phyloP scores from a whole-genome alignment of 1,140 invertebrate species.

The Cotesia vestalis region DNA sequence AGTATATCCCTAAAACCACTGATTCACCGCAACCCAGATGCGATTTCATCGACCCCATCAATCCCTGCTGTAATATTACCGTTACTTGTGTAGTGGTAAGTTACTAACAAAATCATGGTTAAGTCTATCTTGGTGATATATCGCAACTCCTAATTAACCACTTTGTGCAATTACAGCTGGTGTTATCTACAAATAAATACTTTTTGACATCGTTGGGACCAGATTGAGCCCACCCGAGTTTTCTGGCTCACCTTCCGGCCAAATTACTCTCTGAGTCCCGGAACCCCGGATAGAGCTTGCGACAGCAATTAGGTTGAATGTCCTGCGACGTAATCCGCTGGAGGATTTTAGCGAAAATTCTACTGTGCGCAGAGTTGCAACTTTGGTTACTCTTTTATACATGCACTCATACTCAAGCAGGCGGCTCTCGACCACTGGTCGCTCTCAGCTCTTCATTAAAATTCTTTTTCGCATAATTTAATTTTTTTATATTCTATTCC shows the following conservation, averaged over 20 bases:
- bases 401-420: no score
- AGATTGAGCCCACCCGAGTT: neutral
- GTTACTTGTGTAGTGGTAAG: neutral
- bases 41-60: conserved; percentile 18
- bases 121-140: conserved; percentile 3
- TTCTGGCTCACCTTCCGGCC: neutral
- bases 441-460: no score
- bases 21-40: conserved; percentile 15
- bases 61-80: conserved; percentile 4
- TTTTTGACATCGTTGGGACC: neutral
- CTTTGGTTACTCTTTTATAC: no score
- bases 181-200: neutral
- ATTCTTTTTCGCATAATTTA: no score
- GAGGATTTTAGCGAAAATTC: no score
- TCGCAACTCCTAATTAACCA: neutral
- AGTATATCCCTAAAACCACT: conserved; percentile 4
- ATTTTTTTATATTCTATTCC: no score
- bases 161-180: neutral
- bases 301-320: conserved; percentile 22
- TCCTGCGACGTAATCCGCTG: no score
- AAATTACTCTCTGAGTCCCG: no score
- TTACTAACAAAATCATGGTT: neutral
- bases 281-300: neutral
- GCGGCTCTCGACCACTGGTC: no score
- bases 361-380: no score